Evolutionary conservation across 1,140 invertebrate genomes (phyloP).

Genomic region (Belonocnema kinseyi): DNA sequence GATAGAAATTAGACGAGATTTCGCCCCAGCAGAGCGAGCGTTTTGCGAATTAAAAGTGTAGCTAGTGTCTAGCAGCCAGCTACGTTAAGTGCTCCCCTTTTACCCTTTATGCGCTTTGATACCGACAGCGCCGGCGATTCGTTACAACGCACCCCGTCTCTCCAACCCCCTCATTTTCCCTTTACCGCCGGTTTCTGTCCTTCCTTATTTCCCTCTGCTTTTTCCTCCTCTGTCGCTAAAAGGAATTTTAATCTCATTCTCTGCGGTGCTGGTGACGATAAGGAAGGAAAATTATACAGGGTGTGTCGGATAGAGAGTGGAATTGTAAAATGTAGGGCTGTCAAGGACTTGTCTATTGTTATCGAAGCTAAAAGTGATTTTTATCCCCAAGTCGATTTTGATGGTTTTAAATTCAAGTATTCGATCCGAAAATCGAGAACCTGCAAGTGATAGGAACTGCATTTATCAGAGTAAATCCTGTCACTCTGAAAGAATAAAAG

Average conservation of each 20-base stretch:
- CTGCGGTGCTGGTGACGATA: constrained; percentile 58
- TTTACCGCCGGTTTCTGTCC: constrained; percentile 52
- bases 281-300: constrained; percentile 39
- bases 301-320: constrained; percentile 13
- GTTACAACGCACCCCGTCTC: constrained; percentile 25
- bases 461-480: no score
- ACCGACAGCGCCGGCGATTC: constrained; percentile 9
- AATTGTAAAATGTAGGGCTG: neutral
- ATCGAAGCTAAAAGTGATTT: neutral
- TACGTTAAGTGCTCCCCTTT: constrained; percentile 48
- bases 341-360: constrained; percentile 33
- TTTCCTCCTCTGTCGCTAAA: constrained; percentile 51
- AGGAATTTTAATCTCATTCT: constrained; percentile 69
- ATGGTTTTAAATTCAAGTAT: neutral
- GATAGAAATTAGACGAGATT: constrained; percentile 58
- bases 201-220: constrained; percentile 43
- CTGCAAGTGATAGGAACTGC: neutral
- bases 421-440: neutral
- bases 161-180: constrained; percentile 34
- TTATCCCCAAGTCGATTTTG: neutral
- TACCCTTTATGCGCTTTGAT: constrained; percentile 43
- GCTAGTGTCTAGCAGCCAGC: constrained; percentile 30
- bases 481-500: no score
- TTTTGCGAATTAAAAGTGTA: constrained; percentile 55
- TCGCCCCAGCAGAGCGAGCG: constrained; percentile 39